phyloP scores from a whole-genome alignment of 2,113 vertebrate genomes.

The Synchiropus splendidus region DNA sequence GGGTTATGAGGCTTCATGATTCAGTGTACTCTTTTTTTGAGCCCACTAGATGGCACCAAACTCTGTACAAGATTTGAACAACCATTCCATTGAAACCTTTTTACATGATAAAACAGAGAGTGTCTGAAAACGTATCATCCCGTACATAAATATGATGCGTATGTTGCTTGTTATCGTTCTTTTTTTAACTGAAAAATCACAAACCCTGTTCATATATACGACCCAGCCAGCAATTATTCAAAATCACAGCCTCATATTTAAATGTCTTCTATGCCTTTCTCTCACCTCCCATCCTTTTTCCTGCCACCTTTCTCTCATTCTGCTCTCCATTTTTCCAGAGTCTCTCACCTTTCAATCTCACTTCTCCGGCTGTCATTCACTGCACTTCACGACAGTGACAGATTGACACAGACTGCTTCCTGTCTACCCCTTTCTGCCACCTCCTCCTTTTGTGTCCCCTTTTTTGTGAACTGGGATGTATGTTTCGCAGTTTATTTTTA shows the following conservation, averaged over 20 bases:
- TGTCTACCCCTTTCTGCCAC: neutral
- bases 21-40: no score
- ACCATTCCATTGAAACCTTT: no score
- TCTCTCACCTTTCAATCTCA: neutral
- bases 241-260: neutral
- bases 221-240: neutral
- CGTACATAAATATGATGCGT: no score
- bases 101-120: no score
- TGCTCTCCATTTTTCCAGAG: slow-evolving; percentile 12
- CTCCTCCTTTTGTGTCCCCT: slow-evolving; percentile 5
- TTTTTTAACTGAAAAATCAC: no score
- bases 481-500: no score
- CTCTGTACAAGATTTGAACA: no score
- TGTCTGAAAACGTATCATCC: no score
- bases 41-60: no score
- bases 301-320: neutral
- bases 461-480: slow-evolving; percentile 6
- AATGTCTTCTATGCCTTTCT: neutral
- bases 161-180: no score
- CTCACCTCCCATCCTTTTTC: neutral
- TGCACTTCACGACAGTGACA: slow-evolving; percentile 4
- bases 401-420: neutral
- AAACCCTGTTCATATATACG: neutral
- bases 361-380: neutral
- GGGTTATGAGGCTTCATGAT: no score